Evolutionary conservation across 2,797 vertebrate genomes (phyloP).

Genomic region (Moxostoma hubbsi): DNA sequence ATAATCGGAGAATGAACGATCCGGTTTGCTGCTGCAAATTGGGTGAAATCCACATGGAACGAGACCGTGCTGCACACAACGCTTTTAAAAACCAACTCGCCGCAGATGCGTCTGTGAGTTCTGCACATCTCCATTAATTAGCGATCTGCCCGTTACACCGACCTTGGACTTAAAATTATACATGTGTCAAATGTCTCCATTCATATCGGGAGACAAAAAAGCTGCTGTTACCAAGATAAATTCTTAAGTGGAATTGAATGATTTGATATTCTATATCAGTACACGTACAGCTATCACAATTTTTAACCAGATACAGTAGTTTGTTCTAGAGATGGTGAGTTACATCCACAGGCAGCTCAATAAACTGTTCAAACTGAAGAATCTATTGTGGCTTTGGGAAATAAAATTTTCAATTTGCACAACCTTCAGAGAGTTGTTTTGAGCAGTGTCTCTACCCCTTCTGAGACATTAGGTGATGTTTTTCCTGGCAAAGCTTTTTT

Average conservation of each 20-base stretch:
- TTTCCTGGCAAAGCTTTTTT: conserved; percentile 51
- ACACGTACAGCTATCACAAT: neutral
- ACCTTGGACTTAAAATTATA: conserved; percentile 22
- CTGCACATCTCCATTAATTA: conserved; percentile 45
- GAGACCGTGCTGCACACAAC: conserved; percentile 25
- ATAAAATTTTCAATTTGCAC: conserved; percentile 63
- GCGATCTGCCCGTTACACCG: conserved; percentile 38
- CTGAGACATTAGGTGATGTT: conserved; percentile 49
- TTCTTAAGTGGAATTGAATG: conserved; percentile 13
- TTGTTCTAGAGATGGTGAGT: neutral
- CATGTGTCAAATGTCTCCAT: conserved; percentile 13
- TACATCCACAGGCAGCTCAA: conserved; percentile 37
- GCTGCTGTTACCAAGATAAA: neutral
- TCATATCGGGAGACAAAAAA: too few relatives aligned
- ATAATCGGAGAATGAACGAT: conserved; percentile 57
- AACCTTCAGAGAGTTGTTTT: conserved; percentile 54
- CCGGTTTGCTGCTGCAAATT: conserved; percentile 50
- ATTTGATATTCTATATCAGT: neutral
- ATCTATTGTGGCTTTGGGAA: conserved; percentile 59
- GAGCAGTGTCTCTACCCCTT: conserved; percentile 34
- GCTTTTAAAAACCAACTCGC: neutral
- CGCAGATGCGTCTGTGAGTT: conserved; percentile 11
- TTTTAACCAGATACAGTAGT: conserved; percentile 34
- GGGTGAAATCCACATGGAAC: conserved; percentile 29
- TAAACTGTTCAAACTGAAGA: conserved; percentile 50